Evolutionary conservation across 1,140 invertebrate genomes (phyloP).

Genomic region (Grapholita molesta): DNA sequence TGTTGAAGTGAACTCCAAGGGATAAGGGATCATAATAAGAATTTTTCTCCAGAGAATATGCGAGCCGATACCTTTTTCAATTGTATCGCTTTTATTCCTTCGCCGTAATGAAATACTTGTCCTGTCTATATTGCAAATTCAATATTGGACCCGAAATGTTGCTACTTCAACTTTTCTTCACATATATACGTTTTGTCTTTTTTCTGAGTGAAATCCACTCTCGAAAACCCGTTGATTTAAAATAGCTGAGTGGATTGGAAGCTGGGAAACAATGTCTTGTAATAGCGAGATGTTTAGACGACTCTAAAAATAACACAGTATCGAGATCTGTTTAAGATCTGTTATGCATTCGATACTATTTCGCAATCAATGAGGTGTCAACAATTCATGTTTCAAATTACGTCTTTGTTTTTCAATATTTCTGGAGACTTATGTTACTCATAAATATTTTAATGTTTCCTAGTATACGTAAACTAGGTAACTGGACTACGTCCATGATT

Average conservation of each 20-base stretch:
- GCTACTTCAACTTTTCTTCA: slow-evolving; percentile 10
- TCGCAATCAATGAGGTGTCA: neutral
- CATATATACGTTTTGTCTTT: slow-evolving; percentile 6
- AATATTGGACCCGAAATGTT: slow-evolving; percentile 14
- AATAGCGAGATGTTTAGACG: neutral
- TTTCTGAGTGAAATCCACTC: neutral
- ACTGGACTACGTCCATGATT: slow-evolving; percentile 26
- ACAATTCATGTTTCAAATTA: neutral
- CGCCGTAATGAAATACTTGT: slow-evolving; percentile 70
- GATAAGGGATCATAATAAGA: slow-evolving; percentile 71
- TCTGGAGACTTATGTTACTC: neutral
- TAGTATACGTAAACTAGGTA: neutral
- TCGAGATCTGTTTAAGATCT: neutral
- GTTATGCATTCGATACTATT: neutral
- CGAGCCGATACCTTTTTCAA: slow-evolving; percentile 73
- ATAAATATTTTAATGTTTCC: neutral
- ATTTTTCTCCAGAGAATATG: slow-evolving; percentile 69
- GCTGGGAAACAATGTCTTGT: neutral
- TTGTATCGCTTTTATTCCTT: slow-evolving; percentile 75
- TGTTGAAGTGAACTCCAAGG: slow-evolving; percentile 64
- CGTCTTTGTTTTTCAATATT: neutral
- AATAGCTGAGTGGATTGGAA: slow-evolving; percentile 11
- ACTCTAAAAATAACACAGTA: neutral
- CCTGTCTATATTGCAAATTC: slow-evolving; percentile 16
- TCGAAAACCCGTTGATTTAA: slow-evolving; percentile 5